Conservation (phyloP, 2,888 invertebrate genomes). For the Troglohyphantes excavatus region DNA sequence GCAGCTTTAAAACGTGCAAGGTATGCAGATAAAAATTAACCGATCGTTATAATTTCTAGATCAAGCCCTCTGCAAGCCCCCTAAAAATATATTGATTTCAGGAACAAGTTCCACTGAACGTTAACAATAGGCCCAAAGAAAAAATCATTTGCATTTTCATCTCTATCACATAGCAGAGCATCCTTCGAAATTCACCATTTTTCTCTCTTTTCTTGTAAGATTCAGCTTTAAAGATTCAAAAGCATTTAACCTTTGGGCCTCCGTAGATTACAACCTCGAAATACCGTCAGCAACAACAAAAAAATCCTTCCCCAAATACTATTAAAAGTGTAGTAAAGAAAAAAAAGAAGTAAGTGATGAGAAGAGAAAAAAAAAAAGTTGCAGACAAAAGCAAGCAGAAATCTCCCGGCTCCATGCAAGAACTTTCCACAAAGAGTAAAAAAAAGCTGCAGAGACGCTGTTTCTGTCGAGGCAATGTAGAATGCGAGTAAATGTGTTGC, state of each 20-base stretch:
- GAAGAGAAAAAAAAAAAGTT: constrained; percentile 40
- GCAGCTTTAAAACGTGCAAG: too few species aligned
- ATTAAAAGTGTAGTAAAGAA: constrained; percentile 45
- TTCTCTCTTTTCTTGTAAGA: constrained; percentile 16
- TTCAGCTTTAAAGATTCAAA: constrained; percentile 37
- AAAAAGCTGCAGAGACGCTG: constrained; percentile 37
- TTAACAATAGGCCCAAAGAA: too few species aligned
- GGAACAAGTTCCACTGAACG: too few species aligned
- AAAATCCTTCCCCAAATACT: constrained; percentile 61
- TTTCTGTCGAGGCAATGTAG: constrained; percentile 53
- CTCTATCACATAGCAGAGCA: neutral
- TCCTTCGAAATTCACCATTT: neutral
- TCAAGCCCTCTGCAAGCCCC: too few species aligned
- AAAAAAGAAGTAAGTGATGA: constrained; percentile 28
- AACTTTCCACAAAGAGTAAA: neutral
- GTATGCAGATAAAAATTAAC: too few species aligned
- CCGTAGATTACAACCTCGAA: constrained; percentile 42
- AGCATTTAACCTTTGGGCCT: constrained; percentile 74
- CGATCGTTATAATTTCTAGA: too few species aligned
- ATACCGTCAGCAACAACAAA: constrained; percentile 45
- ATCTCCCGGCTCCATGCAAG: constrained; percentile 47
- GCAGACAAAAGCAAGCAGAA: constrained; percentile 64
- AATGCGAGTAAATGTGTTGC: constrained; percentile 76
- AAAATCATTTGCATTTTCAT: neutral
- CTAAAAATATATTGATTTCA: too few species aligned